Percentiles rank a stretch among this genome's conserved stretches.
These are phyloP conservation scores for Planococcus citri DNA, from an alignment of 1,140 invertebrate species.

Conservation along the genomic window DNA sequence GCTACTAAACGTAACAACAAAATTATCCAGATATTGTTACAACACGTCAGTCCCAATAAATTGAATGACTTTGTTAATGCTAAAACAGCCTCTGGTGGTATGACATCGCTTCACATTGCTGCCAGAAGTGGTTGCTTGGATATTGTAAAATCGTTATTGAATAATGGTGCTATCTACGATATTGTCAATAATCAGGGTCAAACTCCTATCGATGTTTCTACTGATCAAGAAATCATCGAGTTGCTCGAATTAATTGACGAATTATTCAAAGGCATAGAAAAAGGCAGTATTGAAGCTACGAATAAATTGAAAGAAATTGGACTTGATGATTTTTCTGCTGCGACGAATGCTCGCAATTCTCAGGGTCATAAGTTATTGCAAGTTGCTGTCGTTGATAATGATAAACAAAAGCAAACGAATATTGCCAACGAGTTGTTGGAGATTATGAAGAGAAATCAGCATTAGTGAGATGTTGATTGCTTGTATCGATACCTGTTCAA, in stretches of 20 bases:
- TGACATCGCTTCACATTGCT: constrained; percentile 85
- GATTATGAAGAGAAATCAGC: too few species aligned
- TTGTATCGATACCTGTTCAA: too few species aligned
- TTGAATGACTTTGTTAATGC: constrained; percentile 5
- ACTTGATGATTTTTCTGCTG: too few species aligned
- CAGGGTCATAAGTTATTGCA: too few species aligned
- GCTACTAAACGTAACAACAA: constrained; percentile 17
- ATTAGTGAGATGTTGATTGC: too few species aligned
- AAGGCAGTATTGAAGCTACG: too few species aligned
- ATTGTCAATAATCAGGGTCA: neutral
- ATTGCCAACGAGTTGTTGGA: too few species aligned
- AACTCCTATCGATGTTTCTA: neutral
- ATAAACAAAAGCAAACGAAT: too few species aligned
- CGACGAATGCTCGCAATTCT: too few species aligned
- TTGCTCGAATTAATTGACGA: constrained; percentile 51
- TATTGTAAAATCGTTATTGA: constrained; percentile 42
- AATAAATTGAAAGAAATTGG: too few species aligned
- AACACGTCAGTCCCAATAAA: constrained; percentile 11
- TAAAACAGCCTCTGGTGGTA: constrained; percentile 41
- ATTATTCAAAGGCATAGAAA: too few species aligned
- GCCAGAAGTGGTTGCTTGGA: constrained; percentile 84
- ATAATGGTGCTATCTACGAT: constrained; percentile 37
- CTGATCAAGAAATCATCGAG: constrained; percentile 21
- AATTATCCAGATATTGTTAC: constrained; percentile 11
- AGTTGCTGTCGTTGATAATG: too few species aligned